These are phyloP conservation scores for Prionailurus bengalensis DNA, from an alignment of 2,113 vertebrate species.

Conservation along the genomic window DNA sequence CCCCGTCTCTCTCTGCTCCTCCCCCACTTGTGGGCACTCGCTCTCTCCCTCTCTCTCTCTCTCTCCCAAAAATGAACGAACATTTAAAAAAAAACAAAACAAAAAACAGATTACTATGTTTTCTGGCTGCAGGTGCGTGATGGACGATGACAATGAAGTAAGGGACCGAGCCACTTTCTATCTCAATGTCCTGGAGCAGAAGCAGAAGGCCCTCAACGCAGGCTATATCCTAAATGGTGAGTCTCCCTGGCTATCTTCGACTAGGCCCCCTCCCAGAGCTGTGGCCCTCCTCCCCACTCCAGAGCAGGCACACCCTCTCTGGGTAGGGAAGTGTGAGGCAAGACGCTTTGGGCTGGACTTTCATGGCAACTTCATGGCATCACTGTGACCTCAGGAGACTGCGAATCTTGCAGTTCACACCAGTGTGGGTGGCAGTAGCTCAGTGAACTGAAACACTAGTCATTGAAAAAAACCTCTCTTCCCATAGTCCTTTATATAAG, in stretches of 20 bases:
- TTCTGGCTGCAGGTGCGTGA: conserved; percentile 88
- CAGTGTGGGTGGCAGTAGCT: background rate
- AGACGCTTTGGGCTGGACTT: background rate
- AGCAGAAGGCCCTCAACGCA: conserved; percentile 91
- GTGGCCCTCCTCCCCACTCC: background rate
- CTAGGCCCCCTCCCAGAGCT: fast-evolving
- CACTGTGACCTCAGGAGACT: background rate
- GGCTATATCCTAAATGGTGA: conserved; percentile 92
- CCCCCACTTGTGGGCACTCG: no score
- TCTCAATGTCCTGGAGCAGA: conserved; percentile 90
- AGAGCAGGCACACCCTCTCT: background rate
- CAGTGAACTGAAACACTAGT: background rate
- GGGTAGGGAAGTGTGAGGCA: background rate
- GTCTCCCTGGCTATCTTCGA: background rate
- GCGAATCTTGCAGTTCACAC: background rate
- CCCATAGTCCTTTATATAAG: background rate
- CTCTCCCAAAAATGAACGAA: no score
- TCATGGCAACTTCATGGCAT: background rate
- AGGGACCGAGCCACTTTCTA: conserved; percentile 92
- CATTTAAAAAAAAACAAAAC: no score
- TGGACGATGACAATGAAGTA: conserved; percentile 92
- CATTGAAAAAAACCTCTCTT: background rate
- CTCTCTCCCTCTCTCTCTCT: no score
- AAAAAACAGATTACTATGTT: background rate
- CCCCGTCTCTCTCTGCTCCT: no score